phyloP scores from a whole-genome alignment of 2,888 invertebrate species.

The Coenonympha glycerion region DNA sequence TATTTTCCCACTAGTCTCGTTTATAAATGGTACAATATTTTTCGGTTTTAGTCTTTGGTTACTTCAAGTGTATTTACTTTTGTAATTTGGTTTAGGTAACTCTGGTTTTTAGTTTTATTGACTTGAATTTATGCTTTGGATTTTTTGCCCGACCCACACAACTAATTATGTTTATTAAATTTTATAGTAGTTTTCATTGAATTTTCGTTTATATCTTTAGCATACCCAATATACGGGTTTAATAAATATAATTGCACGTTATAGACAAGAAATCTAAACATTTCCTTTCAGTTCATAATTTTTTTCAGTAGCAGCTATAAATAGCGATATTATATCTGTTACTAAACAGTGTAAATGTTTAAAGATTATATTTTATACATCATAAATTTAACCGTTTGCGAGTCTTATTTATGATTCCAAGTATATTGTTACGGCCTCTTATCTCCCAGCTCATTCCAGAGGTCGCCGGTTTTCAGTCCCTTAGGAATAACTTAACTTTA shows the following conservation, averaged over 20 bases:
- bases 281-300: no score
- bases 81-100: no score
- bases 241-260: no score
- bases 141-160: no score
- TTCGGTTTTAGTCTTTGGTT: no score
- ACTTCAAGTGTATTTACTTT: no score
- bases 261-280: no score
- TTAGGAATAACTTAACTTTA: background rate
- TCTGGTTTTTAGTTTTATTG: no score
- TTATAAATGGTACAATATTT: background rate
- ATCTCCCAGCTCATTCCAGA: background rate
- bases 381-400: constrained; percentile 1
- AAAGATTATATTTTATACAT: background rate
- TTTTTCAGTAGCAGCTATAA: no score
- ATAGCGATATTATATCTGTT: background rate
- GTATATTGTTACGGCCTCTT: constrained; percentile 1
- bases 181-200: background rate
- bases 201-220: background rate
- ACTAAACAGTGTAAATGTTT: background rate
- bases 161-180: background rate
- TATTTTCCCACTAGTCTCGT: background rate
- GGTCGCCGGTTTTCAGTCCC: background rate
- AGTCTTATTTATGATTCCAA: constrained; percentile 2
- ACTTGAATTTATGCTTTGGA: no score
- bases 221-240: background rate